Conservation (phyloP, 2,113 vertebrate genomes). For the Mus pahari region DNA sequence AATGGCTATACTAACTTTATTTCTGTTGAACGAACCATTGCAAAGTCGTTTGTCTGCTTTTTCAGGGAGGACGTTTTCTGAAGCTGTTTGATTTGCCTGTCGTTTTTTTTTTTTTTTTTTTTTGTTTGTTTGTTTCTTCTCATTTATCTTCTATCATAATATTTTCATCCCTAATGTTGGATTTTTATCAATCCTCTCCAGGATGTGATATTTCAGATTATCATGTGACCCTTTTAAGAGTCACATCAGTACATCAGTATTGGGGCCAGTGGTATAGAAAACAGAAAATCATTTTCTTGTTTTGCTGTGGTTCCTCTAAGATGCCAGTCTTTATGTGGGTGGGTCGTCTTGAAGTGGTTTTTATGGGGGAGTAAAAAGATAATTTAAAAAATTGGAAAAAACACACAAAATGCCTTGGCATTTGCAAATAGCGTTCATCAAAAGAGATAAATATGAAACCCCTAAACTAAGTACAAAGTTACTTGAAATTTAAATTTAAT, state of each 20-base stretch:
- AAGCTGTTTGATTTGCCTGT: not conserved
- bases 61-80: not conserved
- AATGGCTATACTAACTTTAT: not conserved
- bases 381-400: not conserved
- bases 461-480: not conserved
- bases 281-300: not conserved
- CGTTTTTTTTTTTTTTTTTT: not conserved
- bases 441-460: slow-evolving; percentile 2
- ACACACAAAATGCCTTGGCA: not conserved
- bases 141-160: not conserved
- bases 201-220: not conserved
- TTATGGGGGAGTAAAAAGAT: slow-evolving; percentile 10
- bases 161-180: not conserved
- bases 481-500: slow-evolving; percentile 46
- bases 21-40: not conserved
- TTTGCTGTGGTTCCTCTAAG: not conserved
- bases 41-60: not conserved
- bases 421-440: not conserved
- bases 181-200: not conserved
- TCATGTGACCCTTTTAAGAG: not conserved
- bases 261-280: not conserved
- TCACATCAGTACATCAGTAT: not conserved
- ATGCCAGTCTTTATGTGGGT: not conserved
- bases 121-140: not conserved
- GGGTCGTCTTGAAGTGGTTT: not conserved